Evolutionary conservation across 2,888 invertebrate species (phyloP).

Genomic region (Cinara cedri): DNA sequence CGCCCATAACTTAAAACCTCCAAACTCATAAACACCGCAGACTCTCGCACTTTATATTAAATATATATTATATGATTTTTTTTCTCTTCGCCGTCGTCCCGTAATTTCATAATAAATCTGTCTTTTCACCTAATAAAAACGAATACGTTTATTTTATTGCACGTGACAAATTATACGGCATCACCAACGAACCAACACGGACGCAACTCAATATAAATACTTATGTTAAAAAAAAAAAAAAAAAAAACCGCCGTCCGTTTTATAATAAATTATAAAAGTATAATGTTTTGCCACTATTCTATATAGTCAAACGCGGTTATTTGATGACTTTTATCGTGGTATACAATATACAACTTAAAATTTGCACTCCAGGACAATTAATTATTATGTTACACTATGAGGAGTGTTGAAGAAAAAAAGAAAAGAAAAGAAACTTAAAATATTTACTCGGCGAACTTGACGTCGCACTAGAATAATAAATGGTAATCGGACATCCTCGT

Average conservation of each 20-base stretch:
- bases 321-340: too few species aligned
- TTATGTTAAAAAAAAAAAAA: slow-evolving; percentile 1
- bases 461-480: too few species aligned
- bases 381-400: background rate
- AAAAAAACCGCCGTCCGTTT: background rate
- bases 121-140: slow-evolving; percentile 35
- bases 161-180: slow-evolving; percentile 18
- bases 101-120: slow-evolving; percentile 35
- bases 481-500: too few species aligned
- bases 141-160: slow-evolving; percentile 9
- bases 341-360: too few species aligned
- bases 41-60: slow-evolving; percentile 37
- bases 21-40: slow-evolving; percentile 40
- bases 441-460: too few species aligned
- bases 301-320: too few species aligned
- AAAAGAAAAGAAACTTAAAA: background rate
- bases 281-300: too few species aligned
- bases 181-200: slow-evolving; percentile 1
- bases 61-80: slow-evolving; percentile 8
- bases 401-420: background rate
- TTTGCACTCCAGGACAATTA: background rate
- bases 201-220: slow-evolving; percentile 13
- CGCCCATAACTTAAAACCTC: slow-evolving; percentile 53
- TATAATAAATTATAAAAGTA: background rate
- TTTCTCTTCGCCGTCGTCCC: slow-evolving; percentile 28